These are phyloP conservation scores for Gymnopithys bicolor DNA, from an alignment of 2,797 vertebrate genomes.

Conservation along the genomic window DNA sequence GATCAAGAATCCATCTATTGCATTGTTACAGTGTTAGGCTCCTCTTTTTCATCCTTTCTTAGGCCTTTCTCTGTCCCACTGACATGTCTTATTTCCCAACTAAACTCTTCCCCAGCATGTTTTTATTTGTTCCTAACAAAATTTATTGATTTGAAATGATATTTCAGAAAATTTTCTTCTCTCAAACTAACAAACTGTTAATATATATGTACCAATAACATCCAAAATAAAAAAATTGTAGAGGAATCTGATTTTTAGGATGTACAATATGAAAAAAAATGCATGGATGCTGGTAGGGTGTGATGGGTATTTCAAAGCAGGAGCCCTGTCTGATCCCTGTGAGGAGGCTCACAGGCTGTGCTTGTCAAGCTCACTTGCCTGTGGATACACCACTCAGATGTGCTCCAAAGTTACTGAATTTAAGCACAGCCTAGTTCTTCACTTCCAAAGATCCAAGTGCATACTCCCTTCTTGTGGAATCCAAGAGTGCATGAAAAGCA, in stretches of 20 bases:
- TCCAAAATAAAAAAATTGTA: background rate
- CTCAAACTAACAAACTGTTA: background rate
- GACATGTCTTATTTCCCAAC: background rate
- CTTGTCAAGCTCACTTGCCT: background rate
- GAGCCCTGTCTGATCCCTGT: background rate
- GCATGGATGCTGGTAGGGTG: background rate
- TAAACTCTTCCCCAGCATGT: background rate
- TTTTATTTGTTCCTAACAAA: background rate
- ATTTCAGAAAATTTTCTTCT: background rate
- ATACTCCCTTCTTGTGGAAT: background rate
- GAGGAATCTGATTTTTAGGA: background rate
- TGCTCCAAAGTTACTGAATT: background rate
- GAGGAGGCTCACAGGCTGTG: background rate
- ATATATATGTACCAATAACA: background rate
- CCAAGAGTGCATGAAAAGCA: background rate
- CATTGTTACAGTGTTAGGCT: background rate
- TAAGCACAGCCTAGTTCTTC: background rate
- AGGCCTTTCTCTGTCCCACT: background rate
- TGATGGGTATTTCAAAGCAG: background rate
- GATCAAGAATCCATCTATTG: constrained; percentile 22
- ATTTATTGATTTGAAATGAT: background rate
- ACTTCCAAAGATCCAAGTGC: background rate
- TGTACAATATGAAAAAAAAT: background rate
- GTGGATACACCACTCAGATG: background rate
- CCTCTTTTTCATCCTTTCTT: background rate